Conservation (phyloP, 2,888 invertebrate species). For the Agrochola litura region DNA sequence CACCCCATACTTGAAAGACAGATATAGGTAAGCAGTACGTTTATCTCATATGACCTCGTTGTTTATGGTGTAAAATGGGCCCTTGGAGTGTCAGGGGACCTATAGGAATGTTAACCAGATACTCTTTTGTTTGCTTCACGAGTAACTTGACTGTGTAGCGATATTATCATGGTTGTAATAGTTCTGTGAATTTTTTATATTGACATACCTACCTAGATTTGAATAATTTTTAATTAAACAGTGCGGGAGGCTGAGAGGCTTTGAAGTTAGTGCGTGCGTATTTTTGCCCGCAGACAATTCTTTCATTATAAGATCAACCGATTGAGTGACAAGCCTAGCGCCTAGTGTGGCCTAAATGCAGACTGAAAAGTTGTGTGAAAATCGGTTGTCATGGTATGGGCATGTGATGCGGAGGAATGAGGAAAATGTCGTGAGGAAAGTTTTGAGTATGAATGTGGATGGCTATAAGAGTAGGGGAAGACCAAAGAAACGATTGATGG, state of each 20-base stretch:
- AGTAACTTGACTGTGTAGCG: conserved; percentile 1
- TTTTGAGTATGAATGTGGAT: too few species aligned
- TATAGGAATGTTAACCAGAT: conserved; percentile 46
- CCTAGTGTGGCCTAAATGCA: too few species aligned
- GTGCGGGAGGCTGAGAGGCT: background rate
- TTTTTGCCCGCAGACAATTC: background rate
- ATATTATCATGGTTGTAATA: conserved; percentile 1
- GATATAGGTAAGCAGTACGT: conserved; percentile 62
- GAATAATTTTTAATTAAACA: background rate
- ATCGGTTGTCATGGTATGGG: too few species aligned
- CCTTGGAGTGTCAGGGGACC: conserved; percentile 27
- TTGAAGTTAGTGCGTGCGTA: background rate
- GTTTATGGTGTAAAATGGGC: conserved; percentile 46
- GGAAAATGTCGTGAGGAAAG: too few species aligned
- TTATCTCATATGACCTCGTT: conserved; percentile 52
- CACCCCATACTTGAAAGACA: conserved; percentile 60
- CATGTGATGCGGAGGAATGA: too few species aligned
- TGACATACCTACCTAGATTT: background rate
- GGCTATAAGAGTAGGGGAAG: too few species aligned
- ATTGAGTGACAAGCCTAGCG: background rate
- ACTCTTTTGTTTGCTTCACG: conserved; percentile 25
- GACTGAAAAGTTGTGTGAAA: too few species aligned
- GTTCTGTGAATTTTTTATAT: background rate
- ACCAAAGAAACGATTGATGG: too few species aligned
- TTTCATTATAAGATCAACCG: background rate